Evolutionary conservation across 2,113 vertebrate species (phyloP).

Genomic region (Rynchops niger): DNA sequence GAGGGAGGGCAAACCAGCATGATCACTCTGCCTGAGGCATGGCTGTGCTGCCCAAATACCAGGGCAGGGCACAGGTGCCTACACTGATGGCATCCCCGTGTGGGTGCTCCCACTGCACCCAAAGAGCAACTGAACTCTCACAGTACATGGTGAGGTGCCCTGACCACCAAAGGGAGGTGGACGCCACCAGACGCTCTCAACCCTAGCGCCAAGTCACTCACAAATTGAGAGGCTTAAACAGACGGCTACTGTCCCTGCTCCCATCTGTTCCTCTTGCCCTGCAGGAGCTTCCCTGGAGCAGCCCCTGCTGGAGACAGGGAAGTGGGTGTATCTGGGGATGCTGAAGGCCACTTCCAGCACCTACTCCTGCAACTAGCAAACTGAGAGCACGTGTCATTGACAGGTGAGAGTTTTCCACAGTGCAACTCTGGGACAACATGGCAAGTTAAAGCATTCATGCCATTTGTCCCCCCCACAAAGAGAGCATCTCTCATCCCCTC

Average conservation of each 20-base stretch:
- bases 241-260: neutral
- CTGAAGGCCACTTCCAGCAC: neutral
- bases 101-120: neutral
- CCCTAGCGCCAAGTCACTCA: neutral
- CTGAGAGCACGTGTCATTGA: accelerated
- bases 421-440: neutral
- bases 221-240: neutral
- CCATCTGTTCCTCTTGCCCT: neutral
- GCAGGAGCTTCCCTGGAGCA: neutral
- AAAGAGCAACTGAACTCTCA: neutral
- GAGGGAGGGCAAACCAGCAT: neutral
- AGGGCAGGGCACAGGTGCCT: too few species aligned
- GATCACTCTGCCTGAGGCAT: neutral
- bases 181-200: neutral
- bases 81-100: neutral
- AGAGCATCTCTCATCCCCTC: neutral
- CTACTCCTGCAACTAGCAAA: neutral
- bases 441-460: neutral
- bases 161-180: neutral
- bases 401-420: neutral
- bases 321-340: too few species aligned
- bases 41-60: accelerated
- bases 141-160: too few species aligned
- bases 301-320: neutral
- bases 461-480: neutral